phyloP scores from a whole-genome alignment of 1,140 invertebrate genomes.

The Listronotus bonariensis region DNA sequence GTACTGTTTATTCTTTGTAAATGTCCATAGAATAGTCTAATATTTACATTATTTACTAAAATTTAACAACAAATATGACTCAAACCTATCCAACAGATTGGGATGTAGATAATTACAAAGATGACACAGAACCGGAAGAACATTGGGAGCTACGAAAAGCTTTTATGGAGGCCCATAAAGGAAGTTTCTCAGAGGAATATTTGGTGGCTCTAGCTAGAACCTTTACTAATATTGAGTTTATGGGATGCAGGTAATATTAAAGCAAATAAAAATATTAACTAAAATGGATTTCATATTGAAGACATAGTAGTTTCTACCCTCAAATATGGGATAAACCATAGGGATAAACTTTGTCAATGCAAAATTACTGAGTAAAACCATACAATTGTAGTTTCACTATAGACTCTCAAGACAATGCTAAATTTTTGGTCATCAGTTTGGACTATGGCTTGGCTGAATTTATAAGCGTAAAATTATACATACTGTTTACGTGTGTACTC shows the following conservation, averaged over 20 bases:
- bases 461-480: too few relatives aligned
- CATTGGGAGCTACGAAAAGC: slow-evolving; percentile 79
- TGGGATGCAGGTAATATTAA: slow-evolving; percentile 73
- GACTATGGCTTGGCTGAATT: too few relatives aligned
- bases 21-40: background rate
- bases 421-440: too few relatives aligned
- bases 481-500: too few relatives aligned
- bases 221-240: slow-evolving; percentile 81
- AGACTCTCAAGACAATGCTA: too few relatives aligned
- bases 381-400: too few relatives aligned
- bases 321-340: too few relatives aligned
- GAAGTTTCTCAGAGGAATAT: slow-evolving; percentile 71
- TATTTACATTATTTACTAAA: background rate
- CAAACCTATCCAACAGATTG: slow-evolving; percentile 55
- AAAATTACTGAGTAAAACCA: too few relatives aligned
- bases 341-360: too few relatives aligned
- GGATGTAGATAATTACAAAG: slow-evolving; percentile 68
- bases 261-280: background rate
- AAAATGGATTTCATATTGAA: background rate
- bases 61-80: slow-evolving; percentile 41
- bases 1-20: too few relatives aligned
- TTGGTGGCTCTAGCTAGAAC: slow-evolving; percentile 80
- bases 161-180: slow-evolving; percentile 74
- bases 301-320: too few relatives aligned
- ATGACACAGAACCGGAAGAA: slow-evolving; percentile 75